Evolutionary conservation across 2,888 invertebrate genomes (phyloP).

Genomic region (Chrysolina oricalcia): DNA sequence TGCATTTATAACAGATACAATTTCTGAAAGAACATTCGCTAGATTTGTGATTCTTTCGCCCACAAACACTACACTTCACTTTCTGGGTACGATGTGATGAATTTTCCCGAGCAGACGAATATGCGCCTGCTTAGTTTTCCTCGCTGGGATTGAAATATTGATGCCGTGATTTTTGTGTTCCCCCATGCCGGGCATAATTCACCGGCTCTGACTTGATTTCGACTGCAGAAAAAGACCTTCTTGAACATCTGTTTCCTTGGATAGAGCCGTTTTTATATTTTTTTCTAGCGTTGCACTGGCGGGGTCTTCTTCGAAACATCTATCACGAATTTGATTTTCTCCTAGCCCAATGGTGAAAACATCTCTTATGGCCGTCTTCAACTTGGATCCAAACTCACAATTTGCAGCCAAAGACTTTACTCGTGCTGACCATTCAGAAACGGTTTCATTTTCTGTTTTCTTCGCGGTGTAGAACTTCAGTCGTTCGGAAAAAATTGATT

Average conservation of each 20-base stretch:
- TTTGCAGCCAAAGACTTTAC: background rate
- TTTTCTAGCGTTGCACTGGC: background rate
- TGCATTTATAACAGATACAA: background rate
- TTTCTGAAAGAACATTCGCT: background rate
- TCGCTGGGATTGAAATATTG: background rate
- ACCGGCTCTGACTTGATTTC: constrained; percentile 6
- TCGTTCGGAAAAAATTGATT: constrained; percentile 12
- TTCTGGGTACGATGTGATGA: background rate
- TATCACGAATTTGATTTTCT: constrained; percentile 13
- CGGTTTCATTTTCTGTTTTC: constrained; percentile 1
- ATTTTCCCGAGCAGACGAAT: background rate
- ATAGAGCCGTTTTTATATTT: background rate
- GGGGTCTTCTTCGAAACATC: constrained; percentile 22
- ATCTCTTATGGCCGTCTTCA: constrained; percentile 4
- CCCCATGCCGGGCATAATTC: background rate
- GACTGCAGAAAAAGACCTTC: background rate
- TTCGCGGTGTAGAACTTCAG: constrained; percentile 5
- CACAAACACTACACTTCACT: constrained; percentile 12
- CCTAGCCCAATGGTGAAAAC: constrained; percentile 20
- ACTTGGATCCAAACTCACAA: background rate
- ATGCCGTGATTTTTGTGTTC: background rate
- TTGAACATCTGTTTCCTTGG: background rate
- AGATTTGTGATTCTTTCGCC: background rate
- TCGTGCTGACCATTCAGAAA: constrained; percentile 19
- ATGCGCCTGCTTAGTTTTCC: background rate